Base-by-base conservation (phyloP, 2,797 vertebrate genomes). In the Anniella stebbinsi region DNA sequence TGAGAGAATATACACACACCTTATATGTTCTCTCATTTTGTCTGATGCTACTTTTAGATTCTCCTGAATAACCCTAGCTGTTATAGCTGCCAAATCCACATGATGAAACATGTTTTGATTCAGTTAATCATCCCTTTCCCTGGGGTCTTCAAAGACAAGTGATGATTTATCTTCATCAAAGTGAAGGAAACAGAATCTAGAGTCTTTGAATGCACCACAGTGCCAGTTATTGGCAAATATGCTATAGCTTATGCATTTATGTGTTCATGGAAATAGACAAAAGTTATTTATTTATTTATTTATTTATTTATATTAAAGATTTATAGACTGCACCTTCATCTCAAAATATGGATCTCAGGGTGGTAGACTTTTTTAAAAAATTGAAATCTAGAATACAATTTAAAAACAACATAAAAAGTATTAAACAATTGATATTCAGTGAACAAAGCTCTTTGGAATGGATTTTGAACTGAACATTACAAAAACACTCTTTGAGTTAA, bases 11-110 rank as follows among this genome's bases (percentile, higher is more conserved):
- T 21, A 63, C 60, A 63, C 60, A 63, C 60, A 63, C 5, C 9
- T 45, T 45, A 25, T 45, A 41, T 1, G 3, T 66, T 41, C 1
- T 33, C 3, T 54, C 80, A 9, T 69, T 87, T 87, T 41, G 88
- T 90, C 88, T 0, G 28, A 25, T 54, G 51, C 33, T 93, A 13
- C 51, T 92, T 88, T 92, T 80, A 93, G 91, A 3, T 89, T 87
- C 51, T 91, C 80, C 86, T 85, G 41, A 94, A 92, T 80, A 84
- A 93, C 84, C 63, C 66, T 23, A 23, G 41, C 8, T 91, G 70
- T 45, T 93, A 8, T 28, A 87, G 78, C 90, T 95, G 94, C 89
- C 92, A 92, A 88, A 51, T 72, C 82, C 38, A 15, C 87, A 86
- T 60, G 88, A 89, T 92, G 28, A 93, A 93, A 89, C 28, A 17